Conservation (phyloP, 2,797 vertebrate genomes). For the Urocyon cinereoargenteus region DNA sequence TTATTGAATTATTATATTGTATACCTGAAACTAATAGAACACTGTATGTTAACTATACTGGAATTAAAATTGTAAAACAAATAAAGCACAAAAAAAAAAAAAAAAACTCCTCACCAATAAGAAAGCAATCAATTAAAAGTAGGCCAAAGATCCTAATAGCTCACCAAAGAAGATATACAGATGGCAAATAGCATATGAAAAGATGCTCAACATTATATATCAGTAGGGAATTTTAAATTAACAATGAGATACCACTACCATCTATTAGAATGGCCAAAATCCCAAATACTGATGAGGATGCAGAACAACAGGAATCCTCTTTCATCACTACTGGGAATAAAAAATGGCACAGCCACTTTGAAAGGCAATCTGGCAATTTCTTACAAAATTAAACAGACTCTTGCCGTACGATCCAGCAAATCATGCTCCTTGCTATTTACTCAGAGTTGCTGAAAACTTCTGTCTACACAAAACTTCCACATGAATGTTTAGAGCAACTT, state of each 20-base stretch:
- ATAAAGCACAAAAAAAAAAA: neutral
- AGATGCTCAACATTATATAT: neutral
- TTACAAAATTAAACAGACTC: neutral
- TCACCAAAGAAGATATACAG: neutral
- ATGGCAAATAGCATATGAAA: neutral
- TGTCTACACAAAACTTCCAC: neutral
- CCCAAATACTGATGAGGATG: neutral
- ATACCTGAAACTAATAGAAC: neutral
- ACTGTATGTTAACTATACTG: neutral
- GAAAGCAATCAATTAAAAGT: neutral
- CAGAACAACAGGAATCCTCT: neutral
- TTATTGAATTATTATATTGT: neutral
- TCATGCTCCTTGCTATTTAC: neutral
- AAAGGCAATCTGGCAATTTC: neutral
- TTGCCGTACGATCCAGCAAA: neutral
- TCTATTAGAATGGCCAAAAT: neutral
- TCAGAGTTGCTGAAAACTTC: neutral
- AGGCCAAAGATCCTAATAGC: neutral
- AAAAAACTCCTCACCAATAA: neutral
- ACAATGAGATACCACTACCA: neutral
- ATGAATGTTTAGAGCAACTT: neutral
- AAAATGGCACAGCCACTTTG: neutral
- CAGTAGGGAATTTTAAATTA: neutral
- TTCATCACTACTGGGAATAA: neutral
- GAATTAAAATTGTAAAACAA: neutral